Percentiles rank a stretch among this genome's conserved stretches.
Evolutionary conservation across 2,113 vertebrate species (phyloP).

Genomic region (Cyanistes caeruleus): DNA sequence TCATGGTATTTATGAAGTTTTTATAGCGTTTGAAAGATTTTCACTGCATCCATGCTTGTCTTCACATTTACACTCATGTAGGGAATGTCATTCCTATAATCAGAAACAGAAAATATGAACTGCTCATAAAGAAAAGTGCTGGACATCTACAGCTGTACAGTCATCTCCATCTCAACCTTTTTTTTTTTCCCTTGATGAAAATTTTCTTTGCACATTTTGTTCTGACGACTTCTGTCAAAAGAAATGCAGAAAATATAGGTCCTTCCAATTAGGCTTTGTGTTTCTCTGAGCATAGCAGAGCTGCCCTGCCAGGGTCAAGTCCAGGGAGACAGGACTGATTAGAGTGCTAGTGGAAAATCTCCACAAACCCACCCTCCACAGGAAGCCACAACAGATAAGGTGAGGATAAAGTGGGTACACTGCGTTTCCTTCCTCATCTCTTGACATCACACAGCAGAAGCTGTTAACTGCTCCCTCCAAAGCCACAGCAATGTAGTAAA

Average conservation of each 20-base stretch:
- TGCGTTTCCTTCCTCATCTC: not conserved
- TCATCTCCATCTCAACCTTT: not conserved
- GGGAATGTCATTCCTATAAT: not conserved
- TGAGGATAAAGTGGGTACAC: not conserved
- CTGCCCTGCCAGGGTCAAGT: not conserved
- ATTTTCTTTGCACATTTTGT: not conserved
- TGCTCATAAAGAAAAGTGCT: not conserved
- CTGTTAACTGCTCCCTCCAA: not conserved
- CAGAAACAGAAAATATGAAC: conserved; percentile 28
- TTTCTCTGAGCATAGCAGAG: not conserved
- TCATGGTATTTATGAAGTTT: not conserved
- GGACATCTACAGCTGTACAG: conserved; percentile 9
- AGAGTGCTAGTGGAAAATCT: not conserved
- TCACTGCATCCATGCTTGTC: not conserved
- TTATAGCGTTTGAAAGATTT: conserved; percentile 18
- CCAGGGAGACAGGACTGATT: not conserved
- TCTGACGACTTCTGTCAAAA: not conserved
- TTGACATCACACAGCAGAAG: not conserved
- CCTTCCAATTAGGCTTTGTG: not conserved
- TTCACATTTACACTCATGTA: conserved; percentile 16
- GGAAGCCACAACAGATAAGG: not conserved
- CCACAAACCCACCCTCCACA: not conserved
- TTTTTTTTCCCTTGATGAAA: not conserved
- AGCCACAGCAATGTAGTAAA: not conserved
- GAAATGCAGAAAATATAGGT: not conserved